Conservation (phyloP, 2,888 invertebrate genomes). For the Pogonocherus hispidulus region DNA sequence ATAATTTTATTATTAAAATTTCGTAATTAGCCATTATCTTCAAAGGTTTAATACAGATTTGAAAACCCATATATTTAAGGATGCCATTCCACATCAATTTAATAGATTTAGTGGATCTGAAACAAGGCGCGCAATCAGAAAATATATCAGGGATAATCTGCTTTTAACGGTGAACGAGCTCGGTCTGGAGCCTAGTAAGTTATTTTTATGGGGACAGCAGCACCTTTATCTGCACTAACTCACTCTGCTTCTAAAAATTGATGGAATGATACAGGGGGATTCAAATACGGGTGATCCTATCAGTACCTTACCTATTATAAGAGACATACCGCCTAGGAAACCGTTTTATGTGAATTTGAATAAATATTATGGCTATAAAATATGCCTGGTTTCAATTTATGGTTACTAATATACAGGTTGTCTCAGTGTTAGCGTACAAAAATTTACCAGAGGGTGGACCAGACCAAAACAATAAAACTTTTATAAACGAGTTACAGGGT, state of each 20-base stretch:
- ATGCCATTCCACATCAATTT: not conserved
- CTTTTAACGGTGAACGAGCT: not conserved
- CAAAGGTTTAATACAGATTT: not conserved
- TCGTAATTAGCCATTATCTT: too few relatives aligned
- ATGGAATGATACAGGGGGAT: not conserved
- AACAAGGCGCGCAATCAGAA: not conserved
- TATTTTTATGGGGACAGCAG: not conserved
- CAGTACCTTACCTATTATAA: too few relatives aligned
- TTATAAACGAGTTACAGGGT: too few relatives aligned
- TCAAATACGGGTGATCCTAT: not conserved
- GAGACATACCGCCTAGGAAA: too few relatives aligned
- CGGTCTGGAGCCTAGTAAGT: not conserved
- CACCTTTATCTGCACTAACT: not conserved
- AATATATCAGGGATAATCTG: constrained; percentile 3
- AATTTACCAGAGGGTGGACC: too few relatives aligned
- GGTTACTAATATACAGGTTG: too few relatives aligned
- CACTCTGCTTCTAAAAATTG: not conserved
- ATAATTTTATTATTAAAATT: too few relatives aligned
- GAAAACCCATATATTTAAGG: not conserved
- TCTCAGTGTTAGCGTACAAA: too few relatives aligned
- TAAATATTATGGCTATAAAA: too few relatives aligned
- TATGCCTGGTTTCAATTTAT: too few relatives aligned
- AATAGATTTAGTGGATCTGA: not conserved
- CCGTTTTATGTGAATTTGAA: too few relatives aligned
- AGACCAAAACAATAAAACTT: too few relatives aligned